Evolutionary conservation across 92 coral and sea anemone genomes (phyloP).

Genomic region (Palythoa heliodiscus): DNA sequence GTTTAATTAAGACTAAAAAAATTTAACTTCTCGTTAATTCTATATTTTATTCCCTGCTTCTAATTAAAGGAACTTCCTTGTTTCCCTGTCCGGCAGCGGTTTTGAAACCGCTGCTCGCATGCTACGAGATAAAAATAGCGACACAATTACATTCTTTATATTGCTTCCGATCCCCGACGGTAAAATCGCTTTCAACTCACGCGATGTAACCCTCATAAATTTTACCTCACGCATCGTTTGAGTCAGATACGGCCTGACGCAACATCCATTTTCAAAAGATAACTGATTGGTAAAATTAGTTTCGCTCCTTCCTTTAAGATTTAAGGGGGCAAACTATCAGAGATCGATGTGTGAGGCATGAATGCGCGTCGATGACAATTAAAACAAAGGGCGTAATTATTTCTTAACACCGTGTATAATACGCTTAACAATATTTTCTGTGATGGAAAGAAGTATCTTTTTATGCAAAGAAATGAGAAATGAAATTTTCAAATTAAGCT

Average conservation of each 20-base stretch:
- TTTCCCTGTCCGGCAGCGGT: background rate
- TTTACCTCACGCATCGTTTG: constrained; percentile 30
- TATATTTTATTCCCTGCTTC: background rate
- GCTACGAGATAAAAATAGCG: constrained; percentile 22
- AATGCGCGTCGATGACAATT: background rate
- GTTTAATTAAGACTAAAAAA: background rate
- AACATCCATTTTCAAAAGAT: background rate
- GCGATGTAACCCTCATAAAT: constrained; percentile 20
- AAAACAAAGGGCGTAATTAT: background rate
- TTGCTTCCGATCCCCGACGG: constrained; percentile 25
- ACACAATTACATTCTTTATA: background rate
- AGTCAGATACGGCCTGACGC: background rate
- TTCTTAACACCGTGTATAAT: background rate
- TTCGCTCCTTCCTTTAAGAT: background rate
- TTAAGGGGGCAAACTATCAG: background rate
- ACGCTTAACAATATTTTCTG: too few relatives aligned
- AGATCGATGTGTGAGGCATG: background rate
- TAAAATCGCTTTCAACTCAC: background rate
- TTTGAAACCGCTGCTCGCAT: background rate
- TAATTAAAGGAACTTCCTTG: background rate
- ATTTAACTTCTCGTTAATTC: background rate
- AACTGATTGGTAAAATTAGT: background rate
- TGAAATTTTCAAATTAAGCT: too few relatives aligned
- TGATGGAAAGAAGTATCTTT: too few relatives aligned
- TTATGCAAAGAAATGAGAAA: too few relatives aligned